Conservation (phyloP, 2,797 vertebrate genomes). For the Ptychobarbus kaznakovi region DNA sequence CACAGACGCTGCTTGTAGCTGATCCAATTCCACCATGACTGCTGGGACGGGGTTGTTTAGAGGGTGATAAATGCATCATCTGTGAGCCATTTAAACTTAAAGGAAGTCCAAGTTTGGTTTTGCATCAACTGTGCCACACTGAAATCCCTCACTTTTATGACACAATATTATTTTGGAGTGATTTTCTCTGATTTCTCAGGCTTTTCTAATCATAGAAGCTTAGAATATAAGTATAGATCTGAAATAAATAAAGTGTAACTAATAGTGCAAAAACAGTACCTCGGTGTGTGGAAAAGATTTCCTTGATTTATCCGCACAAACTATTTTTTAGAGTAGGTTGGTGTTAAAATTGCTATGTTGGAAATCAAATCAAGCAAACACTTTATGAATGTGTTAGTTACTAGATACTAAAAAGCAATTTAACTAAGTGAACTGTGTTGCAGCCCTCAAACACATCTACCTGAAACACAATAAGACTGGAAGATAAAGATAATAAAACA, state of each 20-base stretch:
- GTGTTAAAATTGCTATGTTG: background rate
- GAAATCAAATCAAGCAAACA: background rate
- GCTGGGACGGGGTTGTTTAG: background rate
- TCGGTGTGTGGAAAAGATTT: background rate
- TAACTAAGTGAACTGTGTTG: background rate
- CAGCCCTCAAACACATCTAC: conserved; percentile 24
- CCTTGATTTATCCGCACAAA: background rate
- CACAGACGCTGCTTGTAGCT: background rate
- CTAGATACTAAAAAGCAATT: background rate
- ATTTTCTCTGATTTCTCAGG: background rate
- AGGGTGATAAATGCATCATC: background rate
- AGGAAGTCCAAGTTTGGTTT: background rate
- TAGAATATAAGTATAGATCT: background rate
- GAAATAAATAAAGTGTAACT: background rate
- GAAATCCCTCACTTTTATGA: background rate
- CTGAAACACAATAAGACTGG: conserved; percentile 24
- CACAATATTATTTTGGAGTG: background rate
- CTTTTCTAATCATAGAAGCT: background rate
- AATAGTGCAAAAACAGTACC: background rate
- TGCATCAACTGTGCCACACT: background rate
- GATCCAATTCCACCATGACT: background rate
- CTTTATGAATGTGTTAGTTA: background rate
- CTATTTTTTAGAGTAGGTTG: background rate
- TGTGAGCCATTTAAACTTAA: background rate
- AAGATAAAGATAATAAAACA: conserved; percentile 9